phyloP scores from a whole-genome alignment of 2,888 invertebrate genomes.

The Pyralis farinalis region DNA sequence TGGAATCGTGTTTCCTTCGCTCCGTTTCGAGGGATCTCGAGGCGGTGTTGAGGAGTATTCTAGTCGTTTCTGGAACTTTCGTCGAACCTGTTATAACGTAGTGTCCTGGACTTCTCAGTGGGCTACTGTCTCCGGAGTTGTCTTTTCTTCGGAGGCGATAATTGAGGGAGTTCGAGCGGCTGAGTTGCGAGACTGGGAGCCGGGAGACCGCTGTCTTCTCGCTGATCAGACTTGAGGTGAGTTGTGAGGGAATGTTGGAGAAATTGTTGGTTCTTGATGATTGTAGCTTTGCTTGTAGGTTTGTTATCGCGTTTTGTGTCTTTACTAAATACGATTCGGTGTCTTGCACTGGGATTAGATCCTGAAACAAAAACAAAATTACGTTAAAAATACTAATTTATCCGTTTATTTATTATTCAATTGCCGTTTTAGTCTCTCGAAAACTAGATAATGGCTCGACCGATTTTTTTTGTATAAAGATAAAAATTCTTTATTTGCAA shows the following conservation, averaged over 20 bases:
- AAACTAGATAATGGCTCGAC: no score
- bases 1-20: slow-evolving; percentile 44
- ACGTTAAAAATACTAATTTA: no score
- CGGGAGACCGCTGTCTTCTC: slow-evolving; percentile 69
- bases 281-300: slow-evolving; percentile 80
- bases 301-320: slow-evolving; percentile 82
- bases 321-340: slow-evolving; percentile 81
- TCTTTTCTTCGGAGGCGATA: slow-evolving; percentile 66
- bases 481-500: no score
- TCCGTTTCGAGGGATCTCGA: slow-evolving; percentile 67
- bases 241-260: slow-evolving; percentile 52
- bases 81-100: slow-evolving; percentile 72
- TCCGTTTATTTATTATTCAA: no score
- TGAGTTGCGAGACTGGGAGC: slow-evolving; percentile 68
- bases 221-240: slow-evolving; percentile 66
- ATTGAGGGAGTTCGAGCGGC: slow-evolving; percentile 71
- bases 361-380: slow-evolving; percentile 56
- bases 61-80: slow-evolving; percentile 54
- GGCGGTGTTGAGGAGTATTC: slow-evolving; percentile 54
- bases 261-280: slow-evolving; percentile 53
- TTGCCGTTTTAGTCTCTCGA: no score
- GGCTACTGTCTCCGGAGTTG: slow-evolving; percentile 60
- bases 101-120: slow-evolving; percentile 66
- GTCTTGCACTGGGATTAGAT: slow-evolving; percentile 70
- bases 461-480: no score